Conservation (phyloP, 2,797 vertebrate genomes). For the Pagetopsis macropterus region DNA sequence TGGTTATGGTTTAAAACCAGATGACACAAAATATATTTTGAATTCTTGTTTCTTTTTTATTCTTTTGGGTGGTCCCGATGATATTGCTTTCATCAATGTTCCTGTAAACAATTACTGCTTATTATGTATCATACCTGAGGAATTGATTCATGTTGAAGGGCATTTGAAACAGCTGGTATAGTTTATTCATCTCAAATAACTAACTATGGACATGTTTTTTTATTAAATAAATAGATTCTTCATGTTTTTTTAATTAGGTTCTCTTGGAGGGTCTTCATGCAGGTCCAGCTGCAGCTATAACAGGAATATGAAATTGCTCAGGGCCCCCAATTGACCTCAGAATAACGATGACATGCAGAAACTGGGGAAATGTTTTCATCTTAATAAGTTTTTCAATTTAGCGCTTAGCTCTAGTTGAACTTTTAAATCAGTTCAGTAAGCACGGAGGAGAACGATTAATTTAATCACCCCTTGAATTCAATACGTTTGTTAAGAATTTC, state of each 20-base stretch:
- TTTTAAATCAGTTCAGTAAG: conserved; percentile 2
- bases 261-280: conserved; percentile 31
- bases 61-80: conserved; percentile 33
- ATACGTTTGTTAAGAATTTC: not conserved
- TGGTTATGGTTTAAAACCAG: conserved; percentile 58
- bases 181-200: conserved; percentile 35
- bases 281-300: conserved; percentile 27
- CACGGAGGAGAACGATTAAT: not conserved
- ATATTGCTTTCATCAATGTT: conserved; percentile 54
- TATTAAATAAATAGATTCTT: conserved; percentile 10
- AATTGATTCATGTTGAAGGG: conserved; percentile 41
- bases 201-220: not conserved
- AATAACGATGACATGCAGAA: conserved; percentile 34
- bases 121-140: conserved; percentile 52
- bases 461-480: not conserved
- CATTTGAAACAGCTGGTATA: conserved; percentile 48
- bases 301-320: conserved; percentile 47
- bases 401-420: conserved; percentile 5
- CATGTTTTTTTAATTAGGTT: conserved; percentile 19
- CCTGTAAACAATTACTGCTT: conserved; percentile 58
- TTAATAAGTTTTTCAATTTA: conserved; percentile 34
- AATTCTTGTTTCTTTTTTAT: conserved; percentile 24
- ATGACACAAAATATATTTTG: conserved; percentile 44
- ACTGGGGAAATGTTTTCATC: conserved; percentile 10
- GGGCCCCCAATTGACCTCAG: conserved; percentile 50